A percentile compares a stretch with the other conserved stretches of the same genome.
phyloP scores from a whole-genome alignment of 2,113 vertebrate genomes.

The Bungarus multicinctus region DNA sequence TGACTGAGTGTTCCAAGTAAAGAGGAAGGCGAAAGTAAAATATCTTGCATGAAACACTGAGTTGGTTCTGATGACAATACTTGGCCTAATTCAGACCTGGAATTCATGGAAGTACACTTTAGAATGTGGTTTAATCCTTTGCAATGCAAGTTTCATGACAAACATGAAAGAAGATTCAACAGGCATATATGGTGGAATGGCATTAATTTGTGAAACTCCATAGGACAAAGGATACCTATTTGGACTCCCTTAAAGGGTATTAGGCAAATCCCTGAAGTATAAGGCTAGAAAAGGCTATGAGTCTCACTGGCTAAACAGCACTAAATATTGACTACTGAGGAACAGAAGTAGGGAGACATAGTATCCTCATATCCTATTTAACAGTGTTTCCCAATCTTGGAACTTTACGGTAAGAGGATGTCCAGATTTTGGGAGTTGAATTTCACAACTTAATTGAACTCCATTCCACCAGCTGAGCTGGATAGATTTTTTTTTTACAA shows the following conservation, averaged over 20 bases:
- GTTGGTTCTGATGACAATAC: background rate
- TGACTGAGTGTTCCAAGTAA: background rate
- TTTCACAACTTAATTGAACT: background rate
- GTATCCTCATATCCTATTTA: too few relatives aligned
- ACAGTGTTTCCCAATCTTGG: background rate
- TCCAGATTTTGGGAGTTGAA: background rate
- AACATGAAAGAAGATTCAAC: background rate
- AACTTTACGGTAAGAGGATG: background rate
- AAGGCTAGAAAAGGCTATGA: background rate
- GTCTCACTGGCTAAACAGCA: background rate
- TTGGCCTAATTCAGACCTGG: background rate
- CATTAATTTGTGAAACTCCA: background rate
- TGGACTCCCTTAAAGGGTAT: background rate
- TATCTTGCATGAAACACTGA: background rate
- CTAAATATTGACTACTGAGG: background rate
- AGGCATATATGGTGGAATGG: background rate
- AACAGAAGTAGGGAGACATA: background rate
- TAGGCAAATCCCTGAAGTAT: background rate
- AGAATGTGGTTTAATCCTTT: background rate
- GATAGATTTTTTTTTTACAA: background rate
- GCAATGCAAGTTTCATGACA: background rate
- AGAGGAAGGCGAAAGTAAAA: background rate
- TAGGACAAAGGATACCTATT: background rate
- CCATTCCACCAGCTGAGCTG: background rate
- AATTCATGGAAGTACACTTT: background rate